Evolutionary conservation across 2,888 invertebrate species (phyloP).

Genomic region (Phragmatobia fuliginosa): DNA sequence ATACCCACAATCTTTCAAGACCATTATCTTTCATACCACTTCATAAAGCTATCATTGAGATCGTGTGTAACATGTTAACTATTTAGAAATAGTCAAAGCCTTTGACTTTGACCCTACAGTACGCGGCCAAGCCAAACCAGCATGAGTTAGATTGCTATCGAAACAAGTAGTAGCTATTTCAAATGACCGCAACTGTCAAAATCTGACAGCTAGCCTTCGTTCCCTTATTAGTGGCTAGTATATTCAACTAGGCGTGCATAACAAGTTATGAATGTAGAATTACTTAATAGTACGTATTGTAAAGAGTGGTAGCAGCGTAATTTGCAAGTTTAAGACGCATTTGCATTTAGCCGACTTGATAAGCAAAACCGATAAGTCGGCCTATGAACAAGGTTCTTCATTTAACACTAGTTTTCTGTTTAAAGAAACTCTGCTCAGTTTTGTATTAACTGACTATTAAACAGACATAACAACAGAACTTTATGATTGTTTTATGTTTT

Average conservation of each 20-base stretch:
- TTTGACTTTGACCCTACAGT: constrained; percentile 10
- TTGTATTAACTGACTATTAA: not conserved
- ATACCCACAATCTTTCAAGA: not conserved
- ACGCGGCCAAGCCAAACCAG: constrained; percentile 2
- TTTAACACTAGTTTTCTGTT: not conserved
- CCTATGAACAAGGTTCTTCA: constrained; percentile 1
- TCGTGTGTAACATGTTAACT: not conserved
- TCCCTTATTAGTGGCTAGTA: constrained; percentile 25
- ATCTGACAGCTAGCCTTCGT: constrained; percentile 41
- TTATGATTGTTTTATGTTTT: not conserved
- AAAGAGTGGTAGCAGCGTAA: constrained; percentile 20
- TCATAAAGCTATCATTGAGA: not conserved
- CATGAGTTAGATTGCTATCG: constrained; percentile 8
- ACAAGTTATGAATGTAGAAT: constrained; percentile 30
- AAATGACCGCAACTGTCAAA: constrained; percentile 36
- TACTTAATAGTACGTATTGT: constrained; percentile 24
- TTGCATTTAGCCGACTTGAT: constrained; percentile 1
- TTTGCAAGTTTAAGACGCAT: constrained; percentile 20
- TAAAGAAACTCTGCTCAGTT: not conserved
- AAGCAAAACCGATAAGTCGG: not conserved
- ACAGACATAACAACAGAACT: too few species aligned
- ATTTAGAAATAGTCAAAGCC: not conserved
- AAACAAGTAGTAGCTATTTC: constrained; percentile 29
- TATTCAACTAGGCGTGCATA: constrained; percentile 15
- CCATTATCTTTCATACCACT: not conserved